phyloP scores from a whole-genome alignment of 2,888 invertebrate genomes.

The Augochlorella aurata region DNA sequence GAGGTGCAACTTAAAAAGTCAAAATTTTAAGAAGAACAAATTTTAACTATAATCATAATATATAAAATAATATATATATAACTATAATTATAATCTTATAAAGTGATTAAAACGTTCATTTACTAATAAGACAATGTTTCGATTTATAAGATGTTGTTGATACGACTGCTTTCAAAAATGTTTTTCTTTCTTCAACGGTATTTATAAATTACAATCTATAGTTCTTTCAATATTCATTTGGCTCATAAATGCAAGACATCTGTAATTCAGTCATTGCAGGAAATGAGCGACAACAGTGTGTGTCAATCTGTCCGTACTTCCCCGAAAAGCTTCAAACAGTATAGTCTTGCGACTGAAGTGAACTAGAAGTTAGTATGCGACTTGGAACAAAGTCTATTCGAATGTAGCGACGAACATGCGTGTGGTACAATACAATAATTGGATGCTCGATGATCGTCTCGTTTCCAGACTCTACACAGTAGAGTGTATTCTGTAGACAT shows the following conservation, averaged over 20 bases:
- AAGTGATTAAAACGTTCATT: too few relatives aligned
- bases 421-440: slow-evolving; percentile 61
- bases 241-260: too few relatives aligned
- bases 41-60: neutral
- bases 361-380: slow-evolving; percentile 64
- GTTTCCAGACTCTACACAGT: slow-evolving; percentile 74
- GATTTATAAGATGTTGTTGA: too few relatives aligned
- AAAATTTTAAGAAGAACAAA: neutral
- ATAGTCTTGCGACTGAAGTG: slow-evolving; percentile 52
- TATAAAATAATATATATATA: too few relatives aligned
- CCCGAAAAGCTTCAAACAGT: slow-evolving; percentile 31
- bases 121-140: too few relatives aligned
- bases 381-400: slow-evolving; percentile 63
- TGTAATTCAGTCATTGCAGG: neutral
- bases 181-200: too few relatives aligned
- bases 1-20: neutral
- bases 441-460: slow-evolving; percentile 67
- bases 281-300: neutral
- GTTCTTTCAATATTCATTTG: too few relatives aligned
- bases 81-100: too few relatives aligned
- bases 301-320: neutral
- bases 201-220: too few relatives aligned
- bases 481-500: slow-evolving; percentile 73
- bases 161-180: too few relatives aligned
- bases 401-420: slow-evolving; percentile 67